A percentile compares a stretch with the other conserved stretches of the same genome.
These are phyloP conservation scores for Aradophagus sp. DNA, from an alignment of 1,140 invertebrate genomes.

Conservation along the genomic window DNA sequence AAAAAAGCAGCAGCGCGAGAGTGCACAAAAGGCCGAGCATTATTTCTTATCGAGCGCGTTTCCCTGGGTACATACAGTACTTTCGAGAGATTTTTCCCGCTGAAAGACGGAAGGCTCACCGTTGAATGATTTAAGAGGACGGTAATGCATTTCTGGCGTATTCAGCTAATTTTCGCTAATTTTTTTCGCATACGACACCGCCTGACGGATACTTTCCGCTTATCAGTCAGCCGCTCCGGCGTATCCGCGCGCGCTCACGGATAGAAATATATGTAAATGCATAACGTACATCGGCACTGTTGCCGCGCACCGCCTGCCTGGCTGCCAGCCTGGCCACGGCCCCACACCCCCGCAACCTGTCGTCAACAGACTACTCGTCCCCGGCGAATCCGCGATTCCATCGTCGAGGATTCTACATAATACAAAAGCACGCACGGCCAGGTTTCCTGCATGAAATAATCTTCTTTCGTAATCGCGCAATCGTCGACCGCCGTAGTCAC, in stretches of 20 bases:
- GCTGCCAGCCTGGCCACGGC: too few species aligned
- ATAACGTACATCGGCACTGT: slow-evolving; percentile 43
- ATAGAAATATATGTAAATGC: slow-evolving; percentile 33
- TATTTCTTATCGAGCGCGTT: slow-evolving; percentile 43
- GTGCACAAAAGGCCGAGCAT: slow-evolving; percentile 21
- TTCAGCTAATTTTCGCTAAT: slow-evolving; percentile 50
- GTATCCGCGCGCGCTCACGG: slow-evolving; percentile 31
- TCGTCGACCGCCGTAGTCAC: slow-evolving; percentile 59
- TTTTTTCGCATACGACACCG: slow-evolving; percentile 47
- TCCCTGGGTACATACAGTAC: too few species aligned
- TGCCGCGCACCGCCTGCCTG: slow-evolving; percentile 25
- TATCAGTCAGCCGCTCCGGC: slow-evolving; percentile 47
- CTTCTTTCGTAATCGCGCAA: slow-evolving; percentile 61
- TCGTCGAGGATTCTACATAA: slow-evolving; percentile 64
- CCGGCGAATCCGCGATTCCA: slow-evolving; percentile 45
- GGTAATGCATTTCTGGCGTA: slow-evolving; percentile 53
- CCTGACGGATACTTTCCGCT: slow-evolving; percentile 53
- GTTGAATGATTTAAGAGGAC: slow-evolving; percentile 56
- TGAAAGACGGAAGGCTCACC: slow-evolving; percentile 44
- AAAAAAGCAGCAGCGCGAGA: slow-evolving; percentile 14
- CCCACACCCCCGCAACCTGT: slow-evolving; percentile 48
- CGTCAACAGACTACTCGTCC: slow-evolving; percentile 50
- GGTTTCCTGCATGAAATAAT: slow-evolving; percentile 67
- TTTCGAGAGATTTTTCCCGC: slow-evolving; percentile 34
- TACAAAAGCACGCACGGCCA: slow-evolving; percentile 58